Base-by-base conservation (phyloP, 2,113 vertebrate species). In the Poeciliopsis prolifica region DNA sequence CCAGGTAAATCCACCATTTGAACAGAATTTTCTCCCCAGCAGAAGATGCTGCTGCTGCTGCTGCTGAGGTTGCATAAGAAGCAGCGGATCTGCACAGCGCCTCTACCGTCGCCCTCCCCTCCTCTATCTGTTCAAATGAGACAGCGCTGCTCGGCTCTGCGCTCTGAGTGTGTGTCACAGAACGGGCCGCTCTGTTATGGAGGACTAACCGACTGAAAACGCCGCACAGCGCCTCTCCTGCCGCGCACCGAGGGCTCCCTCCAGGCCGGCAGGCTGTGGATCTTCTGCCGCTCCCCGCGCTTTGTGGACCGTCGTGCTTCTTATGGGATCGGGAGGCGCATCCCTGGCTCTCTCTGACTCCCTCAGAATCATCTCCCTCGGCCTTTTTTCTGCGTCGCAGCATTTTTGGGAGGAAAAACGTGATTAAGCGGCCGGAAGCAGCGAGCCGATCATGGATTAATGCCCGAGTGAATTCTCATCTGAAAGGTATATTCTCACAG, bases 111-210 rank as follows among this genome's bases (percentile, higher is more conserved):
- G 81, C 81, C 54, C 60, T 77, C 82, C 86, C 51, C 51, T 54
- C 19, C 51, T 24, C 22, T 92, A 87, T 90, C 92, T 79, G 90
- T 92, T 93, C 91, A 93, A 93, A 91, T 89, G 81, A 83, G 74
- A 71, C 79, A 11, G 84, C 67, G 84, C 90, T 62, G 83, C 61
- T 77, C 54, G 42, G 87, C 76, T 29, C 19, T 22, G 33, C 19
- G 48, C 28, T 30, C 76, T 72, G 85, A 26, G 83, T 61, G 79
- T 61, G 79, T 65, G 77, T 26, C 78, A 78, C 77, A 77, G 86
- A 86, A 78, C 86, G 84, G 79, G 87, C 86, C 83, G 77, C 72
- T 75, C 73, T 91, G 79, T 82, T 81, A 87, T 85, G 88, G 86
- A 89, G 83, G 80, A 87, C 68, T 33, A 65, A 64, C 65, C 68